Conservation (phyloP, 2,113 vertebrate species). For the Amia ocellicauda region DNA sequence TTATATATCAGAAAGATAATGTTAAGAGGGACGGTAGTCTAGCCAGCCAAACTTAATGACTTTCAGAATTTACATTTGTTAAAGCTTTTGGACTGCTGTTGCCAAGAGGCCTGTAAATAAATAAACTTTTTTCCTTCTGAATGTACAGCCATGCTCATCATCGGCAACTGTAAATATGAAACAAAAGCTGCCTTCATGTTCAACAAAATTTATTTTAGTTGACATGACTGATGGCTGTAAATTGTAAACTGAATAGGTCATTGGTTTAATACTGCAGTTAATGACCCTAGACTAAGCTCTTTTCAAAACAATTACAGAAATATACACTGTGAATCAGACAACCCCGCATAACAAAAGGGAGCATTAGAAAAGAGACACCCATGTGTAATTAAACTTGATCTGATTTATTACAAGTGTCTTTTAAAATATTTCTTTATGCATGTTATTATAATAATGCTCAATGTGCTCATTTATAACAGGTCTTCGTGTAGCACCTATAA, state of each 20-base stretch:
- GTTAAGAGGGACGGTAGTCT: too few species aligned
- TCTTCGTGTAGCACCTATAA: not conserved
- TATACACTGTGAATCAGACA: conserved; percentile 12
- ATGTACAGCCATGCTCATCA: conserved; percentile 12
- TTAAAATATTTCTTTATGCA: conserved; percentile 28
- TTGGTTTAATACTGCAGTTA: conserved; percentile 34
- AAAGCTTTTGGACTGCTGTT: too few species aligned
- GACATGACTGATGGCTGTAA: not conserved
- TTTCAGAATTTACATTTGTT: too few species aligned
- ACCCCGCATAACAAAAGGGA: conserved; percentile 18
- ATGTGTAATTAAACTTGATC: conserved; percentile 40
- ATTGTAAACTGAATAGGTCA: conserved; percentile 5
- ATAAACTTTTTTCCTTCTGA: too few species aligned
- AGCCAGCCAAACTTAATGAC: too few species aligned
- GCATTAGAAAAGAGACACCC: conserved; percentile 13
- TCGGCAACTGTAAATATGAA: conserved; percentile 19
- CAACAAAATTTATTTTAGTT: conserved; percentile 21
- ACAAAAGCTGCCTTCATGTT: conserved; percentile 20
- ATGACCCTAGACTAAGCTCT: conserved; percentile 35
- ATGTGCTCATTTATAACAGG: conserved; percentile 33
- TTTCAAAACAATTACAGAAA: conserved; percentile 34
- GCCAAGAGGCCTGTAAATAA: too few species aligned
- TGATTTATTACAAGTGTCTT: conserved; percentile 35
- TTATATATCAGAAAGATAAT: too few species aligned
- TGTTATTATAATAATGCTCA: conserved; percentile 25